A percentile compares a stretch with the other conserved stretches of the same genome.
Evolutionary conservation across 2,113 vertebrate species (phyloP).

Genomic region (Neolamprologus modestus): DNA sequence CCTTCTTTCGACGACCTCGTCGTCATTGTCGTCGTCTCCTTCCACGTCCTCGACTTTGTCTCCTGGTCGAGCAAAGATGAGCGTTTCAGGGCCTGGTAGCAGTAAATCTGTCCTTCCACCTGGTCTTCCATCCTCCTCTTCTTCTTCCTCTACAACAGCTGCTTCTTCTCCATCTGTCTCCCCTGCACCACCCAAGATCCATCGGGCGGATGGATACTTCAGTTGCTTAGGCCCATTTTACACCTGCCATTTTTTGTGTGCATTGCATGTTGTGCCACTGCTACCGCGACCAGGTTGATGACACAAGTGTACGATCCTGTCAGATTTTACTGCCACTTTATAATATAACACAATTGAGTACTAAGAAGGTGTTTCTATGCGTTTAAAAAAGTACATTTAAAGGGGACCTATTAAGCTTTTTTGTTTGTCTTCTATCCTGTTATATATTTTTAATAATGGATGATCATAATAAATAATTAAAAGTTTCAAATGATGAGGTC

Average conservation of each 20-base stretch:
- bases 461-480: not conserved
- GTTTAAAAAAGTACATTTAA: not conserved
- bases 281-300: rapidly evolving
- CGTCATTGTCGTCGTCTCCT: slow-evolving; percentile 58
- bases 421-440: not conserved
- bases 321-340: not conserved
- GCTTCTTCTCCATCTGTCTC: slow-evolving; percentile 60
- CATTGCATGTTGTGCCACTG: not conserved
- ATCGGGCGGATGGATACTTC: too few species aligned
- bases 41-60: slow-evolving; percentile 63
- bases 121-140: slow-evolving; percentile 57
- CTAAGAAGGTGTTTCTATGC: not conserved
- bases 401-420: not conserved
- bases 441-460: not conserved
- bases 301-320: not conserved
- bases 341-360: not conserved
- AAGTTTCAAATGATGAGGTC: not conserved
- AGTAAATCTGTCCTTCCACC: slow-evolving; percentile 69
- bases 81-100: slow-evolving; percentile 75
- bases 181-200: slow-evolving; percentile 72
- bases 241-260: not conserved
- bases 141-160: slow-evolving; percentile 62
- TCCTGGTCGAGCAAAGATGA: slow-evolving; percentile 84
- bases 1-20: not conserved
- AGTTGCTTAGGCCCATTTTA: not conserved